phyloP scores from a whole-genome alignment of 2,113 vertebrate species.

The Catharus fuscescens region DNA sequence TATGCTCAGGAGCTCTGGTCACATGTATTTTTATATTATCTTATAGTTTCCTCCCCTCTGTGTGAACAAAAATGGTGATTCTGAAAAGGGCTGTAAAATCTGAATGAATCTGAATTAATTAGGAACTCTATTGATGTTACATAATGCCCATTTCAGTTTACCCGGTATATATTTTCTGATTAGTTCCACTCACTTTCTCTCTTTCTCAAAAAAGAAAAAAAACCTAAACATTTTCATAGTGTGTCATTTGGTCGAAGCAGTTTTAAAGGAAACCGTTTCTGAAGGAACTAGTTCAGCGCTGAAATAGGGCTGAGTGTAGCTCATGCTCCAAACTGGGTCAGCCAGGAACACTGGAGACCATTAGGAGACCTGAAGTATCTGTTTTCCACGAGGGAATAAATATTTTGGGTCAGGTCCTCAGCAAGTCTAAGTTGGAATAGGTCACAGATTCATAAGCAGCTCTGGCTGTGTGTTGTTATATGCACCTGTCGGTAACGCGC shows the following conservation, averaged over 20 bases:
- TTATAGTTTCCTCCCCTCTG: constrained; percentile 15
- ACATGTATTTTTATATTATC: constrained; percentile 20
- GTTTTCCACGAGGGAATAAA: constrained; percentile 20
- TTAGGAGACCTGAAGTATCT: constrained; percentile 45
- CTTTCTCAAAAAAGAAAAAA: not conserved
- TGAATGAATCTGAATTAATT: constrained; percentile 55
- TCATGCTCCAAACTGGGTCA: constrained; percentile 58
- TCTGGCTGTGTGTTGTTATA: not conserved
- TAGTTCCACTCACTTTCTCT: not conserved
- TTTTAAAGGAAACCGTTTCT: constrained; percentile 48
- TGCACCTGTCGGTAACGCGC: not conserved
- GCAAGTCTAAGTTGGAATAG: not conserved
- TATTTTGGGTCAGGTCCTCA: constrained; percentile 35
- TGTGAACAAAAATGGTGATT: constrained; percentile 30
- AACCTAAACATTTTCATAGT: constrained; percentile 11
- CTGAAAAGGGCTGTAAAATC: constrained; percentile 15
- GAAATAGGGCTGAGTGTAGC: constrained; percentile 31
- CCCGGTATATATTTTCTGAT: constrained; percentile 1
- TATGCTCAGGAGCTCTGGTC: constrained; percentile 21
- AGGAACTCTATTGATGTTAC: constrained; percentile 19
- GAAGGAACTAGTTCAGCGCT: constrained; percentile 48
- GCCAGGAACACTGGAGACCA: not conserved
- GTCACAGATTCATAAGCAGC: constrained; percentile 2
- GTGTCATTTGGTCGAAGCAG: not conserved
- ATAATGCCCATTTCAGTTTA: not conserved